Evolutionary conservation across 2,888 invertebrate species (phyloP).

Genomic region (Nudaria mundana): DNA sequence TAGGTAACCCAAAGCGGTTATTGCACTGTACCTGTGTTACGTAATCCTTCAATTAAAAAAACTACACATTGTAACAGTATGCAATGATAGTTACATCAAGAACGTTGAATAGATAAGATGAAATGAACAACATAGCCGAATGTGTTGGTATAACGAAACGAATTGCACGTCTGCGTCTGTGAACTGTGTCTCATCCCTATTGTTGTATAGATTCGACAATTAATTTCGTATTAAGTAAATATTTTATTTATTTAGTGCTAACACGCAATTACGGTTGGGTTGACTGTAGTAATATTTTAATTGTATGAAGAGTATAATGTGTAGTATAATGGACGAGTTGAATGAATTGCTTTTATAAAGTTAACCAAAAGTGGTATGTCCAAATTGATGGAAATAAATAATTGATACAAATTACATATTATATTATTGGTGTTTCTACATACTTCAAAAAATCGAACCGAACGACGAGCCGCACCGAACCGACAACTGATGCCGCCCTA

Average conservation of each 20-base stretch:
- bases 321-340: too few relatives aligned
- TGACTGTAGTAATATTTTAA: constrained; percentile 16
- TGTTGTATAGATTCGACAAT: constrained; percentile 30
- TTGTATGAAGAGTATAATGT: too few relatives aligned
- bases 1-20: constrained; percentile 24
- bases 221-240: constrained; percentile 36
- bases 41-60: constrained; percentile 45
- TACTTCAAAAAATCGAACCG: too few relatives aligned
- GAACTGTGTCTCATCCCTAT: constrained; percentile 35
- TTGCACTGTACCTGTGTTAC: constrained; percentile 35
- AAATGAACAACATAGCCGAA: constrained; percentile 39
- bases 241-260: constrained; percentile 25
- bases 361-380: too few relatives aligned
- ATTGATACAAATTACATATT: too few relatives aligned
- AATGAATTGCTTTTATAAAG: too few relatives aligned
- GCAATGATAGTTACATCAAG: constrained; percentile 48
- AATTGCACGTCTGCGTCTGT: constrained; percentile 28
- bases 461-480: too few relatives aligned
- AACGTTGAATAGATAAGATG: constrained; percentile 40
- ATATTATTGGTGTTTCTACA: too few relatives aligned
- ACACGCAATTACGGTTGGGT: constrained; percentile 25
- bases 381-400: too few relatives aligned
- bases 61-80: constrained; percentile 40
- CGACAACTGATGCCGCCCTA: too few relatives aligned
- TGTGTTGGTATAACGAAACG: constrained; percentile 30